Evolutionary conservation across 2,797 vertebrate species (phyloP).

Genomic region (Pseudochirops cupreus): DNA sequence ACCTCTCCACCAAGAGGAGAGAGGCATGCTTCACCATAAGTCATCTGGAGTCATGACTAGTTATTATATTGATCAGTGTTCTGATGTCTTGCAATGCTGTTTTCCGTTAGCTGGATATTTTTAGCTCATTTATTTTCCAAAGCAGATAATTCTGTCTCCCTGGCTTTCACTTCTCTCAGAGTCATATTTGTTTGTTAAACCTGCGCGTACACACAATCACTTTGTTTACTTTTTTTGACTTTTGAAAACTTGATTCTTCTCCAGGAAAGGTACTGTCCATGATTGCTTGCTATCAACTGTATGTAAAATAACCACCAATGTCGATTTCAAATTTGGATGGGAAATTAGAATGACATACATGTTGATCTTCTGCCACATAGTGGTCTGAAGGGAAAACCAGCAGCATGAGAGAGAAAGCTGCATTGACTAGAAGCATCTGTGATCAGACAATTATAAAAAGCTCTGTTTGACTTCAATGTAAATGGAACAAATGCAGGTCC

Average conservation of each 20-base stretch:
- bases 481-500: neutral
- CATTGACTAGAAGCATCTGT: neutral
- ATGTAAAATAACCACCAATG: neutral
- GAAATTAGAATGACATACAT: neutral
- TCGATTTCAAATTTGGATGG: neutral
- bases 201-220: neutral
- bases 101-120: neutral
- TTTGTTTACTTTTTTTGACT: neutral
- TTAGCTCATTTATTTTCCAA: neutral
- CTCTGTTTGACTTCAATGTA: neutral
- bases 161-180: neutral
- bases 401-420: neutral
- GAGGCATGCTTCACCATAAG: neutral
- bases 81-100: neutral
- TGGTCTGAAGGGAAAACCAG: neutral
- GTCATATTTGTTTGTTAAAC: neutral
- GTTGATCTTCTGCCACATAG: conserved; percentile 5
- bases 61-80: neutral
- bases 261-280: neutral
- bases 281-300: neutral
- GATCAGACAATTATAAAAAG: neutral
- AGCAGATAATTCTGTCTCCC: neutral
- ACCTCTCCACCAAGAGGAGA: neutral
- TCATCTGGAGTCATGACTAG: neutral
- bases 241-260: neutral